Evolutionary conservation across 2,797 vertebrate genomes (phyloP).

Genomic region (Notolepis coatsorum): DNA sequence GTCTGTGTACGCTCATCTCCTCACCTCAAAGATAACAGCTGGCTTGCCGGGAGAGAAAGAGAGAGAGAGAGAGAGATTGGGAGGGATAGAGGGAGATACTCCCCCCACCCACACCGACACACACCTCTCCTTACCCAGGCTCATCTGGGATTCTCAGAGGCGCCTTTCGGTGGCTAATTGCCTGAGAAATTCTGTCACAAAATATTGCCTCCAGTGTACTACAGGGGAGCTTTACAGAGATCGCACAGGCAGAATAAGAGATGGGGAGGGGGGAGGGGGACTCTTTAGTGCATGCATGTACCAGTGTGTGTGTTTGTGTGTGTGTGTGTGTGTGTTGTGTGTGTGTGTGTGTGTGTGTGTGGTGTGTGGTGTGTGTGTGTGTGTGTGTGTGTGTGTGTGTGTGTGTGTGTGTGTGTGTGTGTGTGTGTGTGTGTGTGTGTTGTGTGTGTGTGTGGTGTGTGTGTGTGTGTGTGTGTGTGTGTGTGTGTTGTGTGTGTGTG

Average conservation of each 20-base stretch:
- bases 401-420: no score
- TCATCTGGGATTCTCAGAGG: constrained; percentile 52
- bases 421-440: no score
- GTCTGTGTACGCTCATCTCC: constrained; percentile 37
- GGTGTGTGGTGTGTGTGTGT: no score
- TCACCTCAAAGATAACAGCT: constrained; percentile 66
- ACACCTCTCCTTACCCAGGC: no score
- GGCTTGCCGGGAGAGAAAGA: constrained; percentile 47
- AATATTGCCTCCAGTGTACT: constrained; percentile 66
- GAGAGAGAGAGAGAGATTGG: constrained; percentile 18
- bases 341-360: no score
- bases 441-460: no score
- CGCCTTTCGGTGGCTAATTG: constrained; percentile 69
- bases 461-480: no score
- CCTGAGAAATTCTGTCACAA: constrained; percentile 74
- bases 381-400: no score
- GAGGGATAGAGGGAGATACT: constrained; percentile 14
- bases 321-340: no score
- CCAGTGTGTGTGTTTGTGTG: no score
- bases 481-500: no score
- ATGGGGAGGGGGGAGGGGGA: constrained; percentile 24
- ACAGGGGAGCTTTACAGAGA: constrained; percentile 65
- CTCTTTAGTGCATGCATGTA: constrained; percentile 12
- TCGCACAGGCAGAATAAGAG: constrained; percentile 44
- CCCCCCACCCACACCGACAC: constrained; percentile 1